A percentile compares a stretch with the other conserved stretches of the same genome.
Conservation (phyloP, 2,797 vertebrate genomes). For the Cacajao melanocephalus region DNA sequence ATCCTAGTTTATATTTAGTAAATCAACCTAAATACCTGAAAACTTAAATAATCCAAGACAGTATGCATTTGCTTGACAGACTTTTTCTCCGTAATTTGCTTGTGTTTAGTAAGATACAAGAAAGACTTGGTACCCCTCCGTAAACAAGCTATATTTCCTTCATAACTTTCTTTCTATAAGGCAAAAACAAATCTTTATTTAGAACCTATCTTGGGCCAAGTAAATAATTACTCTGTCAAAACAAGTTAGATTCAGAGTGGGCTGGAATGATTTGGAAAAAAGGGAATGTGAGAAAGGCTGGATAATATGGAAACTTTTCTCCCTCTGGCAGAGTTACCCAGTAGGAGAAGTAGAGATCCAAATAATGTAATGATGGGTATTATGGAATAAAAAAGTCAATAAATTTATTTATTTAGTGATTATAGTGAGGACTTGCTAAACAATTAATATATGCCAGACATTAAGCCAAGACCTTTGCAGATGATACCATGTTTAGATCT, state of each 20-base stretch:
- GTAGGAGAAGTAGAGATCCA: background rate
- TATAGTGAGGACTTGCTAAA: background rate
- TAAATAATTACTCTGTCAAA: background rate
- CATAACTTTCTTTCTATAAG: background rate
- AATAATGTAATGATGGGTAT: background rate
- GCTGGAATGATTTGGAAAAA: background rate
- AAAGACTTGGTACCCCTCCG: background rate
- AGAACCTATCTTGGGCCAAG: background rate
- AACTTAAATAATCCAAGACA: background rate
- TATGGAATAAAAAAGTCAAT: background rate
- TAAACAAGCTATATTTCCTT: constrained; percentile 5
- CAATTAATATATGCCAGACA: background rate
- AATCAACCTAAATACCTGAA: background rate
- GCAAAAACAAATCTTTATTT: background rate
- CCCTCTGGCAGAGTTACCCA: background rate
- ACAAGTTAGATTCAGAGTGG: background rate
- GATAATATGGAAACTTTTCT: background rate
- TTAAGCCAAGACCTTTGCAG: constrained; percentile 17
- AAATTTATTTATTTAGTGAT: constrained; percentile 23
- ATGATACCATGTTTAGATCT: background rate
- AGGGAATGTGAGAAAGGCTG: background rate
- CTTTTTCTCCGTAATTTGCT: constrained; percentile 15
- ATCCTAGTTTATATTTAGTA: constrained; percentile 1
- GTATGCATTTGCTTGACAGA: background rate
- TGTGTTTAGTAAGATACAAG: background rate